Evolutionary conservation across 2,797 vertebrate species (phyloP), one percentile per base, ranked within the genome.

Genomic region (Pelochelys cantorii): DNA sequence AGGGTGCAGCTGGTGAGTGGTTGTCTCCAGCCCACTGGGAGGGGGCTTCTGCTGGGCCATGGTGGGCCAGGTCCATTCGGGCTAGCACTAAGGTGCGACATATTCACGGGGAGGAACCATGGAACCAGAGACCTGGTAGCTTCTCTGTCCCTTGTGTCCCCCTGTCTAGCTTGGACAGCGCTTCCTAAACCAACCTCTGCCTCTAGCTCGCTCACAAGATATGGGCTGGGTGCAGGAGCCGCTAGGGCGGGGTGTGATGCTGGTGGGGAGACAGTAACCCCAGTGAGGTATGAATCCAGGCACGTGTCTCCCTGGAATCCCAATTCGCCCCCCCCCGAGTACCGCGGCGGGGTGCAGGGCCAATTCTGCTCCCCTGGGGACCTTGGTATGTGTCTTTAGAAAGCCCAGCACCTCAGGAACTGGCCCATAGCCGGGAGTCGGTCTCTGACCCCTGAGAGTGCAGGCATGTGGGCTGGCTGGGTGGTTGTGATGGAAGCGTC

Each of bases 1-100:
- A 23, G 31, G 48, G 52, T 37, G 68, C 25, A 29, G 23, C 34
- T 22, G 71, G 8, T 7, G 27, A 2, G 0, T 15, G 65, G 4
- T 11, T 11, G 34, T 11, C 79, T 56, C 10, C 7, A 1, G 31
- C 2, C 7, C n/a, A 0, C 3, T 1, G 8, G 1, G 77, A 0
- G 11, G 4, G 1, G 20, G 4, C 1, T 55, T 81, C 42, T 7
- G 22, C 22, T 34, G 65, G 42, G 65, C 27, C 5, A 10, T 6
- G 29, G 15, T 5, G 29, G 29, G 25, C 4, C 3, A 31, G 9
- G 4, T 23, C 34, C 9, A 1, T 15, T 1, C 53, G 6, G 37
- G 80, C 3, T 5, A 3, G 0, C 3, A 34, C 18, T 11, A 68
- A 5, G 65, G n/a, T 3, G 65, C 18, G n/a, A 71, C 20, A 5